These are phyloP conservation scores for Cebidichthys violaceus DNA, from an alignment of 2,113 vertebrate genomes.

Conservation along the genomic window DNA sequence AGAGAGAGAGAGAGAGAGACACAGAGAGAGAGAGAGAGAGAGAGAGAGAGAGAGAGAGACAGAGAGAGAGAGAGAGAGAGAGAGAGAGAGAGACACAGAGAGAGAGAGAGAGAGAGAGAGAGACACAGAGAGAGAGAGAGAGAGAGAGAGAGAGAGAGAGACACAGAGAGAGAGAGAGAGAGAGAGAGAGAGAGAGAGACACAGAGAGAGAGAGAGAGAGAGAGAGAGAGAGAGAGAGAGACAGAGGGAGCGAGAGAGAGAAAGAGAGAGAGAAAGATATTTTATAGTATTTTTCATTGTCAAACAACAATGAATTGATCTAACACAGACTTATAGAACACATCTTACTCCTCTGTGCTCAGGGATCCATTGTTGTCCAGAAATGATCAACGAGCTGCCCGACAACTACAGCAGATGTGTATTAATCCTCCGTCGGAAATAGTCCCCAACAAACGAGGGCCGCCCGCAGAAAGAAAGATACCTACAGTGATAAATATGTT, in stretches of 20 bases:
- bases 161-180: neutral
- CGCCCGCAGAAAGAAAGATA: too few relatives aligned
- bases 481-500: too few relatives aligned
- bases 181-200: neutral
- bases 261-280: neutral
- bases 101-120: neutral
- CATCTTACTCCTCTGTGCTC: too few relatives aligned
- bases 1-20: neutral
- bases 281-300: neutral
- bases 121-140: constrained; percentile 5
- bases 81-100: neutral
- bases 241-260: neutral
- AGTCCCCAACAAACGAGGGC: too few relatives aligned
- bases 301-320: neutral
- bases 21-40: constrained; percentile 4
- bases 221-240: neutral
- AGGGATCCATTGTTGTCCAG: neutral
- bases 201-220: too few relatives aligned
- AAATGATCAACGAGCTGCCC: neutral
- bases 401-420: neutral
- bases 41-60: neutral
- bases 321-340: too few relatives aligned
- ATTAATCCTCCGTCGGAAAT: neutral
- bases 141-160: neutral
- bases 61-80: neutral